Evolutionary conservation across 2,797 vertebrate genomes (phyloP).

Genomic region (Cyprinodon diabolis): DNA sequence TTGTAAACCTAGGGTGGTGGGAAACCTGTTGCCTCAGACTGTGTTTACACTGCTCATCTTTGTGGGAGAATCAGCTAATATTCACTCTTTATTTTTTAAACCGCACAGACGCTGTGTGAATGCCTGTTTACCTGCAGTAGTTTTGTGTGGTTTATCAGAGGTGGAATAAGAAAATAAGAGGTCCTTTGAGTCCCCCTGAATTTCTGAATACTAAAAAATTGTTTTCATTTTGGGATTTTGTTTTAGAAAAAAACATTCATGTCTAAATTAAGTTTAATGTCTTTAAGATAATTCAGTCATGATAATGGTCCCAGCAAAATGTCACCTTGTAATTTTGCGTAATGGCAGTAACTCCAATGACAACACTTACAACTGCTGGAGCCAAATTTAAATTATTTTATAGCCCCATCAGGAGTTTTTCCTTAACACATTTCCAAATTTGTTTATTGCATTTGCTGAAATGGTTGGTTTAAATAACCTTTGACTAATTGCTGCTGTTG

Average conservation of each 20-base stretch:
- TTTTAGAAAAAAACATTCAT: conserved; percentile 11
- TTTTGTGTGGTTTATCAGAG: conserved; percentile 8
- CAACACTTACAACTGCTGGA: conserved; percentile 38
- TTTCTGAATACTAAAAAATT: conserved; percentile 12
- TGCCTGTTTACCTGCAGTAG: conserved; percentile 10
- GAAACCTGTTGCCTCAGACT: conserved; percentile 40
- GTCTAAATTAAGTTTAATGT: conserved; percentile 33
- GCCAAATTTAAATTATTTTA: conserved; percentile 45
- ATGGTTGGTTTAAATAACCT: conserved; percentile 10
- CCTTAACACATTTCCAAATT: conserved; percentile 33
- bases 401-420: conserved; percentile 22
- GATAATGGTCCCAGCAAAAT: conserved; percentile 41
- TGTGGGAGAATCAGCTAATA: conserved; percentile 18
- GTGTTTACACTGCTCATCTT: conserved; percentile 15
- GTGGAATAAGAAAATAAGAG: conserved; percentile 11
- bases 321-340: conserved; percentile 47
- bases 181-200: neutral
- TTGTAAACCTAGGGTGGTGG: conserved; percentile 28
- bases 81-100: conserved; percentile 24
- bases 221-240: neutral
- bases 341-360: conserved; percentile 31
- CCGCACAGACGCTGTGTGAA: conserved; percentile 23
- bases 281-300: conserved; percentile 48
- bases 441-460: conserved; percentile 28
- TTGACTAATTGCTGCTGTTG: conserved; percentile 14